A percentile compares a stretch with the other conserved stretches of the same genome.
phyloP scores from a whole-genome alignment of 2,113 vertebrate species.

The Chamaetylas fuelleborni region DNA sequence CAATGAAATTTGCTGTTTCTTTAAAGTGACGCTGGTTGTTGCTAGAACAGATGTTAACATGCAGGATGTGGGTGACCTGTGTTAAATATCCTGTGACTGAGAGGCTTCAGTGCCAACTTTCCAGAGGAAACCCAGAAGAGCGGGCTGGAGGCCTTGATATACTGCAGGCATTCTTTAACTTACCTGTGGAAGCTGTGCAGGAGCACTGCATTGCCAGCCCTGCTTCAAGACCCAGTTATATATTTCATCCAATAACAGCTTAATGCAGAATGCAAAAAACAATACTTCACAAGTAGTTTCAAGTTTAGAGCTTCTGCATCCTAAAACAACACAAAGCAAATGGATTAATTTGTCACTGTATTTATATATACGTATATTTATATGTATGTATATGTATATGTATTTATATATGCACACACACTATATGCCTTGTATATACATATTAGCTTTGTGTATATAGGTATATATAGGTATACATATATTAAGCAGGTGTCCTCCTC shows the following conservation, averaged over 20 bases:
- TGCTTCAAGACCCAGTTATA: background rate
- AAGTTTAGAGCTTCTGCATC: background rate
- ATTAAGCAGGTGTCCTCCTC: background rate
- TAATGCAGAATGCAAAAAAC: background rate
- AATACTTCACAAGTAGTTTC: background rate
- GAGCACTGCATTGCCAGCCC: background rate
- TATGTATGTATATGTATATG: too few species aligned
- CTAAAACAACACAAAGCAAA: background rate
- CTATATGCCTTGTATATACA: background rate
- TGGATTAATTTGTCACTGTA: background rate
- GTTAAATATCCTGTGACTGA: background rate
- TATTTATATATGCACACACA: background rate
- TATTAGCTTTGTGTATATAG: background rate
- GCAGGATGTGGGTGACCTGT: background rate
- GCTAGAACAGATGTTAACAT: background rate
- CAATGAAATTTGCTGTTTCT: background rate
- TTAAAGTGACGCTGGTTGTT: background rate
- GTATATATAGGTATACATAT: background rate
- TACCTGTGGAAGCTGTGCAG: background rate
- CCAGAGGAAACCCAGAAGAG: background rate
- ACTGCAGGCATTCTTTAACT: background rate
- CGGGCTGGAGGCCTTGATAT: background rate
- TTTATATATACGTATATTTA: background rate
- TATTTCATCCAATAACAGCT: background rate
- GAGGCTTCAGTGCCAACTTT: background rate